phyloP scores from a whole-genome alignment of 2,888 invertebrate genomes.

The Holacanthella duospinosa region DNA sequence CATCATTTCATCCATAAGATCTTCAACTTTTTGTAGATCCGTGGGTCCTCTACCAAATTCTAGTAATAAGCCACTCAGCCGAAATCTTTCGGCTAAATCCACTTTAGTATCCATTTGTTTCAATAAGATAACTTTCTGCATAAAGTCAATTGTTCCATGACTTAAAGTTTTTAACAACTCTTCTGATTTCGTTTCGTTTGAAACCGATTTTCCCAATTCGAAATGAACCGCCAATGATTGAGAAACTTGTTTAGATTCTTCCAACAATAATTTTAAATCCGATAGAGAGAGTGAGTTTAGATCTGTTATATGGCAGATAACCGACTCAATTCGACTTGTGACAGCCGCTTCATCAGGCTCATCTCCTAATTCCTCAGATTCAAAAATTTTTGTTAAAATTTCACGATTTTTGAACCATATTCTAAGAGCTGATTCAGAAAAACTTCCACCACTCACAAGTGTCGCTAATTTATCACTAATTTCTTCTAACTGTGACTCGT shows the following conservation, averaged over 20 bases:
- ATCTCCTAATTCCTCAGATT: slow-evolving; percentile 15
- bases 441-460: background rate
- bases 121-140: slow-evolving; percentile 21
- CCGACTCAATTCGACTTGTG: background rate
- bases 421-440: background rate
- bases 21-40: slow-evolving; percentile 10
- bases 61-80: background rate
- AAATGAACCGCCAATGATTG: background rate
- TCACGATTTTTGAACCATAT: background rate
- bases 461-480: background rate
- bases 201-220: background rate
- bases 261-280: background rate
- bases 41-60: background rate
- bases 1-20: slow-evolving; percentile 8
- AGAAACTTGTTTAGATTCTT: background rate
- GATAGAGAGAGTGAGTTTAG: background rate
- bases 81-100: background rate
- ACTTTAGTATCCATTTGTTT: slow-evolving; percentile 14
- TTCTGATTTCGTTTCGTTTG: background rate
- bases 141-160: slow-evolving; percentile 13
- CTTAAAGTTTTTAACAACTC: background rate
- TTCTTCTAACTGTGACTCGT: background rate
- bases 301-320: background rate
- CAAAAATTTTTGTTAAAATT: slow-evolving; percentile 10
- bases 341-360: slow-evolving; percentile 11